Evolutionary conservation across 2,113 vertebrate genomes (phyloP).

Genomic region (Lanius ludovicianus): DNA sequence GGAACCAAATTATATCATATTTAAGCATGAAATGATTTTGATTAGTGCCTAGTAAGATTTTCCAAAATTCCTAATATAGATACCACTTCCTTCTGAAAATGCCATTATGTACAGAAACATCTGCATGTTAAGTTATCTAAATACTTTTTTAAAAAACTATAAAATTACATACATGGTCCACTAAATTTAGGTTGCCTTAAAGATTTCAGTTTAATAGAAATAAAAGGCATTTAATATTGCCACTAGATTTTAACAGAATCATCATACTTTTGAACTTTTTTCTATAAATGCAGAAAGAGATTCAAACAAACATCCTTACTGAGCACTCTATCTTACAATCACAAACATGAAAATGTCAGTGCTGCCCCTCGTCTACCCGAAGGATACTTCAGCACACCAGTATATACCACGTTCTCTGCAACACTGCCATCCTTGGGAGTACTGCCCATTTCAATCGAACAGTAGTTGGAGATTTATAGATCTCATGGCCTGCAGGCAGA

Average conservation of each 20-base stretch:
- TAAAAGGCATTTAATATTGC: not conserved
- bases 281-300: not conserved
- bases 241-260: not conserved
- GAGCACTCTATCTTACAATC: not conserved
- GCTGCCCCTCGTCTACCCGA: not conserved
- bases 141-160: not conserved
- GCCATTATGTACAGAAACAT: not conserved
- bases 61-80: not conserved
- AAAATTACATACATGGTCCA: not conserved
- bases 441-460: not conserved
- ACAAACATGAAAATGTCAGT: not conserved
- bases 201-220: not conserved
- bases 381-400: not conserved
- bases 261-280: not conserved
- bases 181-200: not conserved
- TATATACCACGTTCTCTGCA: not conserved
- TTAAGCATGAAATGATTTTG: not conserved
- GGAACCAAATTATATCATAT: not conserved
- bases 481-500: not conserved
- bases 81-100: not conserved
- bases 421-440: not conserved
- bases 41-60: not conserved
- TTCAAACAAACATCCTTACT: not conserved
- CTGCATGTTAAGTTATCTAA: not conserved
- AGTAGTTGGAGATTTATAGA: not conserved